phyloP scores from a whole-genome alignment of 1,140 invertebrate genomes.

The Popillia japonica region DNA sequence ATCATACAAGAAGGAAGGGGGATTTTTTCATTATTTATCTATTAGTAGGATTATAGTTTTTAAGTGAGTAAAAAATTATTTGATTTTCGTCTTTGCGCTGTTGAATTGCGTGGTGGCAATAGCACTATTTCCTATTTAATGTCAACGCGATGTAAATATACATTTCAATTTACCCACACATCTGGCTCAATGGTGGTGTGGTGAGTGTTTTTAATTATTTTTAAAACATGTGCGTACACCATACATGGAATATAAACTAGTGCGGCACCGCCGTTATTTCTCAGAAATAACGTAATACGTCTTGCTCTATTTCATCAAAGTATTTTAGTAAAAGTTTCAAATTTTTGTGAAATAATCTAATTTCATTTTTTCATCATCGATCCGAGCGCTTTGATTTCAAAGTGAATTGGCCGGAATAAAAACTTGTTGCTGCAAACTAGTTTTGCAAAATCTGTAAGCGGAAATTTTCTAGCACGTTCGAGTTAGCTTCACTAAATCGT shows the following conservation, averaged over 20 bases:
- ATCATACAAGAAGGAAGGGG: not conserved
- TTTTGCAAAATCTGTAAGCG: too few relatives aligned
- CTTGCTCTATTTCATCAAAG: too few relatives aligned
- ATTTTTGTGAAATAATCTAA: too few relatives aligned
- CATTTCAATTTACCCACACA: not conserved
- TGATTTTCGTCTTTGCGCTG: not conserved
- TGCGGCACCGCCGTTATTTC: not conserved
- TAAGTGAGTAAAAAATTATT: not conserved
- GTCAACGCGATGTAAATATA: conserved; percentile 24
- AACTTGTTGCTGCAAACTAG: too few relatives aligned
- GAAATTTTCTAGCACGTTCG: too few relatives aligned
- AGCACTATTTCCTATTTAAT: not conserved
- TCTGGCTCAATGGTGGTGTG: conserved; percentile 19
- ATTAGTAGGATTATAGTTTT: not conserved
- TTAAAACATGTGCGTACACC: conserved; percentile 25
- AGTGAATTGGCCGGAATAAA: too few relatives aligned
- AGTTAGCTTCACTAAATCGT: too few relatives aligned
- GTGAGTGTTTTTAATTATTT: conserved; percentile 25
- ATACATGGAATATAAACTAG: not conserved
- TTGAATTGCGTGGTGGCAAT: not conserved
- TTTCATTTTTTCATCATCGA: too few relatives aligned
- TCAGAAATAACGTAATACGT: not conserved
- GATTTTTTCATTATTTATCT: not conserved
- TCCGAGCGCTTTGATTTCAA: too few relatives aligned
- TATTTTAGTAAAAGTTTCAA: too few relatives aligned